Base-by-base conservation (phyloP, 1,140 invertebrate species). In the Bacillus rossius region DNA sequence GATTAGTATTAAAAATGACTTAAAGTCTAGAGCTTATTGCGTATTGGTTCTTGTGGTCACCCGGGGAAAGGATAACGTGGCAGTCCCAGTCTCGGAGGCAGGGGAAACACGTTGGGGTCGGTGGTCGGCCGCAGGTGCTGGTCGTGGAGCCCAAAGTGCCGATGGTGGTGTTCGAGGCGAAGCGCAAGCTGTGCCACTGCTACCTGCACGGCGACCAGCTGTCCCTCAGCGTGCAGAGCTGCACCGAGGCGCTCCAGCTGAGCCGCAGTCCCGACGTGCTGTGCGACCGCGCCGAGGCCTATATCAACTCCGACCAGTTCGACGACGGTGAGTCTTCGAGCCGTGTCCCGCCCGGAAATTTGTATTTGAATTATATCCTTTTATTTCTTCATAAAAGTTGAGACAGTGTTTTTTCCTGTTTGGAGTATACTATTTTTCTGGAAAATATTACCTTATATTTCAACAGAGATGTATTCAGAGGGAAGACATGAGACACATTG, bases 231-330 rank as follows among this genome's bases (percentile, higher is more conserved):
- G 76, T 99, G 42, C 75, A 78, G 34, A 77, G 83, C 50, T 99
- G 98, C 74, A 83, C 84, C 48, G 81, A 85, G 57, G 93, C 95
- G 8, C 68, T 98, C 47, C 79, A 87, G 56, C 81, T 94, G 55
- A 81, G 84, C 63, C 81, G 87, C 59, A 90, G 94, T 70, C 76
- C 89, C 2, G 81, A 88, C 58, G 74, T 92, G 29, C 81, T 94
- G 47, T 96, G 93, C 74, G 92, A 99, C 75, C 82, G 88, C 65
- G 98, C 89, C 0, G 96, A 99, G 68, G 93, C 94, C 14, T 88
- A 96, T 72, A 77, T 99, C 22, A 80, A 84, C 4, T 85, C 87
- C 43, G 96, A 98, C 73, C 84, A 96, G 81, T 98, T 84, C 73
- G 92, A 97, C 66, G 91, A 96, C 81, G 92, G 90, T 92, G 71